phyloP scores from a whole-genome alignment of 2,888 invertebrate species.

The Timema cristinae region DNA sequence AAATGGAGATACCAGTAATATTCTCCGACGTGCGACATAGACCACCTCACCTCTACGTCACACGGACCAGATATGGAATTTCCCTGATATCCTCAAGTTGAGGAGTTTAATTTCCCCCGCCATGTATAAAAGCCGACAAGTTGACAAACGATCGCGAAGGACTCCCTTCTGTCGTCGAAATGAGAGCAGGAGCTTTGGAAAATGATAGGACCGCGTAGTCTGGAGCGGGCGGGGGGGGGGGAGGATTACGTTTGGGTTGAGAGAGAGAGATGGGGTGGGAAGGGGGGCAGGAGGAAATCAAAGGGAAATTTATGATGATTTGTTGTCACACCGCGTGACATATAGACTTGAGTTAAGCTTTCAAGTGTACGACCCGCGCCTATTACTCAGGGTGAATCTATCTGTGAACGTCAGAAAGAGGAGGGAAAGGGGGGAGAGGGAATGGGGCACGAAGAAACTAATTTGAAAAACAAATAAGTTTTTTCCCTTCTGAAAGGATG shows the following conservation, averaged over 20 bases:
- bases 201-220: neutral
- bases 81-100: neutral
- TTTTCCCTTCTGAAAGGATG: too few species aligned
- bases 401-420: too few species aligned
- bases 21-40: too few species aligned
- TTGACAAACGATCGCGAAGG: slow-evolving; percentile 13
- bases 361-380: too few species aligned
- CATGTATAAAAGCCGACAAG: slow-evolving; percentile 16
- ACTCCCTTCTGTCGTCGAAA: neutral
- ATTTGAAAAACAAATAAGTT: too few species aligned
- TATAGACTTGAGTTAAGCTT: too few species aligned
- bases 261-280: slow-evolving; percentile 4
- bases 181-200: neutral
- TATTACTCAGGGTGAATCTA: too few species aligned
- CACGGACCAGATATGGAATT: too few species aligned
- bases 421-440: too few species aligned
- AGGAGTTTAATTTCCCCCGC: slow-evolving; percentile 13
- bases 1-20: too few species aligned
- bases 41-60: too few species aligned
- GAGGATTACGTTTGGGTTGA: neutral
- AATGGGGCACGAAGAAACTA: too few species aligned
- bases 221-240: neutral
- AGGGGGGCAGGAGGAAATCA: slow-evolving; percentile 11
- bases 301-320: slow-evolving; percentile 17
- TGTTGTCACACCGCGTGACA: slow-evolving; percentile 5